A percentile compares a stretch with the other conserved stretches of the same genome.
These are phyloP conservation scores for Columba guinea DNA, from an alignment of 2,797 vertebrate genomes.

Conservation along the genomic window DNA sequence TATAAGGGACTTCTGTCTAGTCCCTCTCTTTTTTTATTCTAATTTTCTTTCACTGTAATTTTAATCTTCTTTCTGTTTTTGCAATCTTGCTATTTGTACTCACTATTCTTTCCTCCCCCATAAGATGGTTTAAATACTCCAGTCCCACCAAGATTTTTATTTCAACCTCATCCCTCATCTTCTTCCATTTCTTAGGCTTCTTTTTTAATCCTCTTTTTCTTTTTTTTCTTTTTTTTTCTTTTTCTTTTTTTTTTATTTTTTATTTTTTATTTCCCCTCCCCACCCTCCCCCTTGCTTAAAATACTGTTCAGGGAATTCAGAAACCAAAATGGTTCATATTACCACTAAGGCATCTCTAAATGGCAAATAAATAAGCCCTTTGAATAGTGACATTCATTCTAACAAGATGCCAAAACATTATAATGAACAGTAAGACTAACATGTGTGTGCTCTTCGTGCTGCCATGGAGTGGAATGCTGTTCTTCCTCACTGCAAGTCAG, in stretches of 20 bases:
- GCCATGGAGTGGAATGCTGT: rapidly evolving
- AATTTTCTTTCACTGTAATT: not conserved
- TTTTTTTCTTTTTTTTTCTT: not conserved
- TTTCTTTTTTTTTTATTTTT: no score
- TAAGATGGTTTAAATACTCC: not conserved
- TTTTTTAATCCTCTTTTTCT: not conserved
- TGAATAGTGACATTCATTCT: not conserved
- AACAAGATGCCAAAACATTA: not conserved
- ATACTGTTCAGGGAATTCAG: not conserved
- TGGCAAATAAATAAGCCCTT: constrained; percentile 33
- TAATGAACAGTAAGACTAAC: not conserved
- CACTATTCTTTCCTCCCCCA: constrained; percentile 27
- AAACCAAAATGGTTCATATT: constrained; percentile 38
- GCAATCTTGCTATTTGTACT: constrained; percentile 35
- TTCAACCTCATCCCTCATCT: not conserved
- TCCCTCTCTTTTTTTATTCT: not conserved
- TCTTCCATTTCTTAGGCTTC: not conserved
- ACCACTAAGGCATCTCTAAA: constrained; percentile 23
- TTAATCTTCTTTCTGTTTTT: constrained; percentile 38
- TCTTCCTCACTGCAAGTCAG: not conserved
- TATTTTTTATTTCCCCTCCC: no score
- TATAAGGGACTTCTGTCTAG: not conserved
- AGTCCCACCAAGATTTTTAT: constrained; percentile 44
- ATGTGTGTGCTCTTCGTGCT: not conserved
- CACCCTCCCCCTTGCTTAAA: not conserved